phyloP scores from a whole-genome alignment of 2,888 invertebrate species.

The Sarcophaga subvicina region DNA sequence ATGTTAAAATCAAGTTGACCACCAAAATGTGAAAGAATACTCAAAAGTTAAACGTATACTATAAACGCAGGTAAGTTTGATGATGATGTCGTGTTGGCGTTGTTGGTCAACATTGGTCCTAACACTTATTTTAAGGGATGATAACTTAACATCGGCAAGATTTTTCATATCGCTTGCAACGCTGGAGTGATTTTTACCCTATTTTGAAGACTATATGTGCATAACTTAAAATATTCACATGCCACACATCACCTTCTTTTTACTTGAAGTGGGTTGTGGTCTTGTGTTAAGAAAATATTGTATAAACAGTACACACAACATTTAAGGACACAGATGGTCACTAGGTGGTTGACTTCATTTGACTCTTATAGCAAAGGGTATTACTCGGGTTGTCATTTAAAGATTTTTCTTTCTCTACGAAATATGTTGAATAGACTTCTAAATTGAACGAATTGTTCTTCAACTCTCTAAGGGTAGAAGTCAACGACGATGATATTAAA shows the following conservation, averaged over 20 bases:
- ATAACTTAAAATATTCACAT: background rate
- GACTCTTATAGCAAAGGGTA: slow-evolving; percentile 44
- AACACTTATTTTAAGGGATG: slow-evolving; percentile 59
- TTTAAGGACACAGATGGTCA: slow-evolving; percentile 58
- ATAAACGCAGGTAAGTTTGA: slow-evolving; percentile 48
- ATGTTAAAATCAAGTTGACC: slow-evolving; percentile 53
- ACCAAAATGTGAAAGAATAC: slow-evolving; percentile 6
- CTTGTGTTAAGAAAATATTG: background rate
- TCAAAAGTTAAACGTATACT: slow-evolving; percentile 44
- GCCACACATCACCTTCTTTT: slow-evolving; percentile 26
- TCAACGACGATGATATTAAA: slow-evolving; percentile 58
- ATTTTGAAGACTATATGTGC: slow-evolving; percentile 3
- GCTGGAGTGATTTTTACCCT: slow-evolving; percentile 65
- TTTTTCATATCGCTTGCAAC: slow-evolving; percentile 55
- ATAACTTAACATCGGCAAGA: slow-evolving; percentile 61
- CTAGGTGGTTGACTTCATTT: slow-evolving; percentile 32
- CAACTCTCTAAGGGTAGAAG: slow-evolving; percentile 50
- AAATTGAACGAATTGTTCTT: slow-evolving; percentile 50
- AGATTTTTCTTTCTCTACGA: slow-evolving; percentile 53
- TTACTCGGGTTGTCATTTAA: slow-evolving; percentile 45
- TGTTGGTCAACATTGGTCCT: background rate
- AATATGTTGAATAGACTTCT: slow-evolving; percentile 12
- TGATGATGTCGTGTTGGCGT: slow-evolving; percentile 23
- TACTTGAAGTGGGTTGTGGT: slow-evolving; percentile 55
- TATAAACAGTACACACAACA: too few relatives aligned